Conservation (phyloP, 2,888 invertebrate genomes). For the Cantharis rufa region DNA sequence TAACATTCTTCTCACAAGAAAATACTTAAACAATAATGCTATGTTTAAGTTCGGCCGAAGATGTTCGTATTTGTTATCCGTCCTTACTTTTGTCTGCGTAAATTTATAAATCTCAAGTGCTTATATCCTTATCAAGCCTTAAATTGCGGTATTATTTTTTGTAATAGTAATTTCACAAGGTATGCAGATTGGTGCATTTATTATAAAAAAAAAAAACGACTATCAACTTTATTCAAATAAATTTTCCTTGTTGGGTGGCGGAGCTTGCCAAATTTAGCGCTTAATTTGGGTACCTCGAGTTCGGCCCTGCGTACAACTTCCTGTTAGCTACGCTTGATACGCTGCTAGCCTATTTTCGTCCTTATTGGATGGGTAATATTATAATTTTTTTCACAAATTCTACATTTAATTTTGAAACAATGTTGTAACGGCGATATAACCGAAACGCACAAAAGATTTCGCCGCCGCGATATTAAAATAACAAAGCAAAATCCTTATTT, state of each 20-base stretch:
- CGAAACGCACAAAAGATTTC: neutral
- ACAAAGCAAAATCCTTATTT: neutral
- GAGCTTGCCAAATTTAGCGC: neutral
- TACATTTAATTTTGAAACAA: neutral
- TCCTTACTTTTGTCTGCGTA: neutral
- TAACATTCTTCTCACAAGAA: neutral
- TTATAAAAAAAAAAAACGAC: neutral
- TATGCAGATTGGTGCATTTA: neutral
- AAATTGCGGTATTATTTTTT: neutral
- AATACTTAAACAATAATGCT: neutral
- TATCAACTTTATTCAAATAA: neutral
- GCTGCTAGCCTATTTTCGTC: neutral
- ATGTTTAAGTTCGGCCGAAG: neutral
- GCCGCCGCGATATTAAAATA: neutral
- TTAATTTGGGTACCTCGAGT: neutral
- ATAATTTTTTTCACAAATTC: neutral
- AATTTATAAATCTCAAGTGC: constrained; percentile 20
- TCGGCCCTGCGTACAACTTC: neutral
- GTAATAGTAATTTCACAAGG: neutral
- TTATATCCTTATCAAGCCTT: constrained; percentile 19
- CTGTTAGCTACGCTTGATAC: neutral
- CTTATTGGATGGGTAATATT: neutral
- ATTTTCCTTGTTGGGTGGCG: neutral
- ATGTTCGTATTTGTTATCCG: neutral
- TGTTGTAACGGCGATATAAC: neutral